Conservation (phyloP, 2,888 invertebrate species). For the Cephalotes varians region DNA sequence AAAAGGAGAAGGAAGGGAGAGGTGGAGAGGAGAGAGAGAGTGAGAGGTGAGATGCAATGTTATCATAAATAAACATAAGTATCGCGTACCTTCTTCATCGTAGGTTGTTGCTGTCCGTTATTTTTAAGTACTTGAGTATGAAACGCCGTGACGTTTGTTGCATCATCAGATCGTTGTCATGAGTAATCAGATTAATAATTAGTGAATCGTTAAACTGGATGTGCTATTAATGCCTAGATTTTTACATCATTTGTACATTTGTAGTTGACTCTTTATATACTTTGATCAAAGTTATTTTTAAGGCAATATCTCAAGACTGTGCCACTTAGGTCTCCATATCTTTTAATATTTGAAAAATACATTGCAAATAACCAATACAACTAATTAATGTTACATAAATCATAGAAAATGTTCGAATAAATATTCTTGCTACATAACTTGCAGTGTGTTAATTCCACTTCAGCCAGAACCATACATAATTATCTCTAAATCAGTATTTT, state of each 20-base stretch:
- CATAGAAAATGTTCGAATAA: neutral
- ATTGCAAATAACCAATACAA: neutral
- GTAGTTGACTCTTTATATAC: conserved; percentile 48
- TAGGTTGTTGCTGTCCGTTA: neutral
- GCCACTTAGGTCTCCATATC: neutral
- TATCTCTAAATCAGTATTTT: neutral
- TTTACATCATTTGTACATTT: conserved; percentile 18
- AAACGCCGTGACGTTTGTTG: neutral
- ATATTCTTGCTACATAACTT: neutral
- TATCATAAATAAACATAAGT: conserved; percentile 41
- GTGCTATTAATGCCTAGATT: neutral
- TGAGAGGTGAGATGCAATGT: conserved; percentile 8
- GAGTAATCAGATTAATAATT: conserved; percentile 23
- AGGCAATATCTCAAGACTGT: neutral
- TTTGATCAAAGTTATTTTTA: conserved; percentile 64
- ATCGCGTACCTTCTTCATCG: neutral
- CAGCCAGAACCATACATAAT: neutral
- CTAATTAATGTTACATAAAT: neutral
- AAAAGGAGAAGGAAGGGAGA: neutral
- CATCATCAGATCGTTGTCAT: conserved; percentile 1
- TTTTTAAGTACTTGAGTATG: neutral
- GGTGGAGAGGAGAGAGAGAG: neutral
- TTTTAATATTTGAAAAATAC: conserved; percentile 19
- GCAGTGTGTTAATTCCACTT: neutral
- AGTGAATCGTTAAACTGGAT: neutral